Evolutionary conservation across 2,113 vertebrate species (phyloP), one percentile per base, ranked within the genome.

Genomic region (Empidonax alnorum): DNA sequence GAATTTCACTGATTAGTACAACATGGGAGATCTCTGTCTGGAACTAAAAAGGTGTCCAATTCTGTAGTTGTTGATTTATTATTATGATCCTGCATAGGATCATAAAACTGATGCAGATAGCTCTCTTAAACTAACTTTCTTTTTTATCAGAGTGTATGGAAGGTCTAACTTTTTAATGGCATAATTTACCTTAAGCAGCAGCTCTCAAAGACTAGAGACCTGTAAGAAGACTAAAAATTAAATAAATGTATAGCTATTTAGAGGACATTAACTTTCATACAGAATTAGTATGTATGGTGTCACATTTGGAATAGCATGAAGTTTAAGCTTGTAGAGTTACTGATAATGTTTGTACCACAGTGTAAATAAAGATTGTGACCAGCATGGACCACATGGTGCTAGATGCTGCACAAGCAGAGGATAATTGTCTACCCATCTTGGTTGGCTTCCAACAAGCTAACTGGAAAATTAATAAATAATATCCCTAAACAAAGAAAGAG

Each of bases 1-100:
- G 67, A 71, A 42, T 93, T 95, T 66, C 96, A 71, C 58, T 14
- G 35, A 78, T 96, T 86, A 90, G 56, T 87, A 42, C 47, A 62
- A 15, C 16, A 47, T 50, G 49, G 73, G 46, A 39, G 14, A 61
- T 47, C 90, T 74, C 67, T 85, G 18, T 94, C 37, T 84, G n/a
- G 27, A 76, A 87, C 59, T 86, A 35, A 46, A 86, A 71, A 61
- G 17, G 11, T 39, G 35, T 41, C 91, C 33, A 82, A 8, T 93
- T 96, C 82, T 89, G 9, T 59, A 72, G 37, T 41, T 53, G 31
- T 65, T 93, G 31, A 50, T 94, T 71, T 94, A 50, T 87, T 93
- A 52, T 59, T 44, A 49, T 85, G 65, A 85, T 62, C 58, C n/a
- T 94, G 37, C 39, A 8, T 37, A 75, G 22, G 56, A 72, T 90